Evolutionary conservation across 2,797 vertebrate genomes (phyloP), one percentile per base, ranked within the genome.

Genomic region (Mormyrus proboscirostris): DNA sequence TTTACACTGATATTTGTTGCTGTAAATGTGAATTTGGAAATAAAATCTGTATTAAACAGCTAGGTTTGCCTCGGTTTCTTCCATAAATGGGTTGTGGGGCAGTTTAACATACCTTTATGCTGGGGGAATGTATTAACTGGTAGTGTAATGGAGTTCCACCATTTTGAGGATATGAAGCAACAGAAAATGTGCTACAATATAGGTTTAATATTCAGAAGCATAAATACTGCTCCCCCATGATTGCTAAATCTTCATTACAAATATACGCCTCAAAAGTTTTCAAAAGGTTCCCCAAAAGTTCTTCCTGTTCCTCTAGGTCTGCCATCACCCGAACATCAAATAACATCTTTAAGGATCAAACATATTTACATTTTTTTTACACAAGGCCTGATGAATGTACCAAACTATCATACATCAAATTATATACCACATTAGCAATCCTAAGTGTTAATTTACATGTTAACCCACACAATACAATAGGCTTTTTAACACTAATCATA

Each of bases 1-100:
- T 97, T 97, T 96, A 97, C 97, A 96, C 94, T 94, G 95, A 97
- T 95, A 95, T 95, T 95, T 94, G 96, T 97, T 97, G 96, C 97
- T 98, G 97, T 99, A 97, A 96, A 97, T 97, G 98, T 99, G 97
- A 96, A 97, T 99, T 99, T 98, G 97, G 97, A 97, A 99, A 99
- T 98, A 99, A 99, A 99, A 94, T 95, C 96, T 94, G 96, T 97
- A 96, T 94, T 93, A 95, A 95, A 94, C 94, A 19, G 83, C n/a
- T 14, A 29, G 47, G 44, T 44, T 69, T 51, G 12, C 12, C 59
- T 62, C 29, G 1, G 2, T 22, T 25, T 47, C 12, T 16, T 44
- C n/a, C n/a, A 12, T 22, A 88, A 57, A 4, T 84, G 47, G 41
- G 9, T 41, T 41, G 41, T 19, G 19, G 41, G 38, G 19, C 82